A percentile compares a stretch with the other conserved stretches of the same genome.
Conservation (phyloP, 2,888 invertebrate species). For the Lysandra bellargus region DNA sequence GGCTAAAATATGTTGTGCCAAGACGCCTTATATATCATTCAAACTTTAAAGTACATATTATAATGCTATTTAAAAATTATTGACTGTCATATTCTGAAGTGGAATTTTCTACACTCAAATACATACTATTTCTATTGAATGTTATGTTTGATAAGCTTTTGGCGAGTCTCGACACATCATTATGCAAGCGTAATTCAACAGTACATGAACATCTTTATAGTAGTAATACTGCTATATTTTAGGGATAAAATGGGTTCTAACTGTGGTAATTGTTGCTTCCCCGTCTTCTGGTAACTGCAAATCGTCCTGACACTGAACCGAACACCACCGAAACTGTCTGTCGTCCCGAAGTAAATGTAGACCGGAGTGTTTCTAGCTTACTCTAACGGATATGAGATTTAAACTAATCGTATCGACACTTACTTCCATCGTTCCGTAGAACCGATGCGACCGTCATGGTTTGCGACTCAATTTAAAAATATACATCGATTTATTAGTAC, state of each 20-base stretch:
- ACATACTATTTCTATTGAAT: background rate
- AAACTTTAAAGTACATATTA: background rate
- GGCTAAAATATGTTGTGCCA: constrained; percentile 12
- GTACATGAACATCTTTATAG: constrained; percentile 50
- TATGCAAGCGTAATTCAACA: constrained; percentile 41
- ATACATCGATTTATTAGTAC: constrained; percentile 32
- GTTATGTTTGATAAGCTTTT: background rate
- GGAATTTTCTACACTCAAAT: background rate
- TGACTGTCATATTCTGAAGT: background rate
- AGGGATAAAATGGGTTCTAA: constrained; percentile 42
- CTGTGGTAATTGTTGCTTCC: constrained; percentile 60
- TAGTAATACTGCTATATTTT: constrained; percentile 65
- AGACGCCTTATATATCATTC: constrained; percentile 3
- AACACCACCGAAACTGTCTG: constrained; percentile 56
- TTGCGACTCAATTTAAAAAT: constrained; percentile 25
- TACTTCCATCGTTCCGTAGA: constrained; percentile 16
- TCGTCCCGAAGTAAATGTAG: constrained; percentile 63
- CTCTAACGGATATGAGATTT: constrained; percentile 1
- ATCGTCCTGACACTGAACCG: constrained; percentile 71
- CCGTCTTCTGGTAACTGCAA: constrained; percentile 69
- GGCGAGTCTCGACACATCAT: constrained; percentile 21
- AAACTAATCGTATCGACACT: constrained; percentile 17
- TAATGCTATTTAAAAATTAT: background rate
- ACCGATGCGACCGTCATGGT: constrained; percentile 15
- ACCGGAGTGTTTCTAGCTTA: constrained; percentile 26